Percentiles rank a stretch among this genome's conserved stretches.
phyloP scores from a whole-genome alignment of 2,113 vertebrate genomes.

The Columba livia region DNA sequence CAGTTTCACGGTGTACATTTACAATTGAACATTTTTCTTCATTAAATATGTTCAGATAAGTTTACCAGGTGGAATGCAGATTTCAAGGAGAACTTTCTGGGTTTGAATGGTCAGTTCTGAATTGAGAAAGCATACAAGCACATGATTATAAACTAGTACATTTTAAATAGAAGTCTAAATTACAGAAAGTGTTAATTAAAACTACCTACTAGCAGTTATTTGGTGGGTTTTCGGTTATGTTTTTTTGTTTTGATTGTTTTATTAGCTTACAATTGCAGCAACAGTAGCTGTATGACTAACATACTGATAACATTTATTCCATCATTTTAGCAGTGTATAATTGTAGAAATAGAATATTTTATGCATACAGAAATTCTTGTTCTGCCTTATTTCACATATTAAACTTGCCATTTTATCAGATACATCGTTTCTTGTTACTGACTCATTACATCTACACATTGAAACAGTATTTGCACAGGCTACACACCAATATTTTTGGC shows the following conservation, averaged over 20 bases:
- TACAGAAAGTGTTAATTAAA: not conserved
- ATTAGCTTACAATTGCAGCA: not conserved
- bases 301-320: not conserved
- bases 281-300: not conserved
- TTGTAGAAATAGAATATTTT: not conserved
- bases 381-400: not conserved
- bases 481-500: not conserved
- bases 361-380: not conserved
- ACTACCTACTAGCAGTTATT: not conserved
- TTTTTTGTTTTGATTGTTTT: not conserved
- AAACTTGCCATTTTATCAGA: not conserved
- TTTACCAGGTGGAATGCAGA: not conserved
- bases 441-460: not conserved
- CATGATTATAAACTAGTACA: not conserved
- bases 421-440: not conserved
- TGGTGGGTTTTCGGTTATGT: accelerated
- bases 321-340: not conserved
- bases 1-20: not conserved
- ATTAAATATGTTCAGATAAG: not conserved
- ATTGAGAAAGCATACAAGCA: not conserved
- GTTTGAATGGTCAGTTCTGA: not conserved
- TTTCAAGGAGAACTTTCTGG: not conserved
- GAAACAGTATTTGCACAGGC: not conserved
- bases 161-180: not conserved
- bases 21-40: conserved; percentile 7